phyloP scores from a whole-genome alignment of 2,888 invertebrate genomes.

The Ormyrus rosae region DNA sequence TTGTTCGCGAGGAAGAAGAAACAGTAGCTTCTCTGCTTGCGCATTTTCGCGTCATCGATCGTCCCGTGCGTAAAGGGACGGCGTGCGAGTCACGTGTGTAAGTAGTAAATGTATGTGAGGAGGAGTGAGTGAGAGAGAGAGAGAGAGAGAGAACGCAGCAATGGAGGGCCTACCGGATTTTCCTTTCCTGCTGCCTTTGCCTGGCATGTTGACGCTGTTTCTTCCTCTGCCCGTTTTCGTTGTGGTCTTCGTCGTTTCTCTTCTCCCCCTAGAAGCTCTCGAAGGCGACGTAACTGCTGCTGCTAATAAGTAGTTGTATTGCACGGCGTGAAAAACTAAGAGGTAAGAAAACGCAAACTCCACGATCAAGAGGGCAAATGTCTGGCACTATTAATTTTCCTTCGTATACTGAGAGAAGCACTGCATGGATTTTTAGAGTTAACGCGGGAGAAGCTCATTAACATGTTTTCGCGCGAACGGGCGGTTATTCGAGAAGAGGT shows the following conservation, averaged over 20 bases:
- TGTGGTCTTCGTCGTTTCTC: background rate
- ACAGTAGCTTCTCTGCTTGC: background rate
- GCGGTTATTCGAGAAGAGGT: constrained; percentile 57
- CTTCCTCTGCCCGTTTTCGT: constrained; percentile 61
- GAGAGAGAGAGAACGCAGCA: background rate
- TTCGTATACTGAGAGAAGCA: constrained; percentile 82
- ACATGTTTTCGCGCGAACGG: constrained; percentile 77
- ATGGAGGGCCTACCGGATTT: constrained; percentile 80
- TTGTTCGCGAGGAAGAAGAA: background rate
- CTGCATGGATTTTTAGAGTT: constrained; percentile 84
- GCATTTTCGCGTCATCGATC: background rate
- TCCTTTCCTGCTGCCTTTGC: constrained; percentile 85
- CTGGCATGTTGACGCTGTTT: constrained; percentile 81
- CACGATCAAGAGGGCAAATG: constrained; percentile 89
- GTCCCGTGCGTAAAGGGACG: background rate
- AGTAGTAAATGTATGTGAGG: too few species aligned
- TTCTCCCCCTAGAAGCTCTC: background rate
- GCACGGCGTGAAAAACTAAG: constrained; percentile 9
- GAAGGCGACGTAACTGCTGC: background rate
- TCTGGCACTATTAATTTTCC: constrained; percentile 84
- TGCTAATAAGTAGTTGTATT: background rate
- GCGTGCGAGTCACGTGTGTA: constrained; percentile 50
- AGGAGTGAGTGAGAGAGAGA: background rate
- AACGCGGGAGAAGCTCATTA: constrained; percentile 85
- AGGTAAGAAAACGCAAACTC: constrained; percentile 68